A percentile compares a stretch with the other conserved stretches of the same genome.
Conservation (phyloP, 37 sponge, comb jelly and placozoan species). For the Beroe forskalii region DNA sequence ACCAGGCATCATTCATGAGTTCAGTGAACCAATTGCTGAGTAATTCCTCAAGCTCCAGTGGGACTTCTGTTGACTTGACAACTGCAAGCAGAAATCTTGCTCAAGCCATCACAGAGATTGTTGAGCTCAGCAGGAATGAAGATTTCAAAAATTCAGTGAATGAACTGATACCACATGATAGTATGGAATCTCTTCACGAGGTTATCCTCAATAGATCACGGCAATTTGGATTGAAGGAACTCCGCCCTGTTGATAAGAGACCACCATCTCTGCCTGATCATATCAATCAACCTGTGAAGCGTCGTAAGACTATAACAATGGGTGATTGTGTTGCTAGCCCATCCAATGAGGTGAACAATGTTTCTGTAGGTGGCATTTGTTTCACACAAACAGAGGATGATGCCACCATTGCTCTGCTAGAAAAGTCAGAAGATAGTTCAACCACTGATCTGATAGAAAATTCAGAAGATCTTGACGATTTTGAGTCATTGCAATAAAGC, state of each 20-base stretch:
- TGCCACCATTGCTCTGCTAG: neutral
- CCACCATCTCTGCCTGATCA: neutral
- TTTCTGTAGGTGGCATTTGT: constrained; percentile 26
- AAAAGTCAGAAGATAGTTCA: neutral
- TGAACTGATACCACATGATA: constrained; percentile 6
- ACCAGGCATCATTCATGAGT: neutral
- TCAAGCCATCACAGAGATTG: constrained; percentile 5
- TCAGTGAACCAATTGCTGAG: neutral
- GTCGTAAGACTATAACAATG: neutral
- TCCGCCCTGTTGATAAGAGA: neutral
- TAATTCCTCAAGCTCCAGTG: neutral
- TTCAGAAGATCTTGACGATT: constrained; percentile 7
- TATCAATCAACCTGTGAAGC: neutral
- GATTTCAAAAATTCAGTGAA: constrained; percentile 49
- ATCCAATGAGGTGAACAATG: neutral
- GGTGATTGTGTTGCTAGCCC: neutral
- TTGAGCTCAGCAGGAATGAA: neutral
- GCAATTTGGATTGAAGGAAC: neutral
- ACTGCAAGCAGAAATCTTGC: constrained; percentile 20
- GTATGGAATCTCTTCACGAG: constrained; percentile 8
- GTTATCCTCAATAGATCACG: constrained; percentile 13
- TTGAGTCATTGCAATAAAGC: constrained; percentile 14
- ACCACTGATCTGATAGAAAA: neutral
- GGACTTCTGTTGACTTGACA: constrained; percentile 13
- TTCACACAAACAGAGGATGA: neutral